phyloP scores from a whole-genome alignment of 35 echinoderm and acorn worm genomes.

The Apostichopus parvimensis region DNA sequence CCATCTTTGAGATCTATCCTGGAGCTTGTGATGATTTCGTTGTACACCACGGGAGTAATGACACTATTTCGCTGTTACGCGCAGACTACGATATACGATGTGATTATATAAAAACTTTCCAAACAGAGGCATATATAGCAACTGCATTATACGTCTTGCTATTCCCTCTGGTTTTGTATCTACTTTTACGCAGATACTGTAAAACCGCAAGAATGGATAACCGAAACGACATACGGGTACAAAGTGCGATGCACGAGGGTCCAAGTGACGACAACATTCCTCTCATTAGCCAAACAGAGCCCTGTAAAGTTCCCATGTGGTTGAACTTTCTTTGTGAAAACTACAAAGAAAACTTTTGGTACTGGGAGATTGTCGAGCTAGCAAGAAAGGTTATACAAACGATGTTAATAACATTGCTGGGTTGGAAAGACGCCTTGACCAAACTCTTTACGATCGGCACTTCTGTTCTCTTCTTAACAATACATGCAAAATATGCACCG shows the following conservation, averaged over 20 bases:
- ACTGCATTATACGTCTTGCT: background rate
- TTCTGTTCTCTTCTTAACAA: conserved; percentile 27
- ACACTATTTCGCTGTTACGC: no score
- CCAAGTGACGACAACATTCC: background rate
- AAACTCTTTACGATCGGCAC: conserved; percentile 7
- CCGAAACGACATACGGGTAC: background rate
- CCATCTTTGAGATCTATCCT: background rate
- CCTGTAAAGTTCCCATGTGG: background rate
- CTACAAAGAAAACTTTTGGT: conserved; percentile 63
- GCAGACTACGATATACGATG: background rate
- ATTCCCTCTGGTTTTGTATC: background rate
- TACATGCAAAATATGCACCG: conserved; percentile 39
- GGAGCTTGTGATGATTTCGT: no score
- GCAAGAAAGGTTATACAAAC: conserved; percentile 61
- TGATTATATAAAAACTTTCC: background rate
- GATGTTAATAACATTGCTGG: conserved; percentile 45
- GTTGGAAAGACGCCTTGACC: conserved; percentile 45
- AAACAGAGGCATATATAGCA: background rate
- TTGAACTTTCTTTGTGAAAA: conserved; percentile 58
- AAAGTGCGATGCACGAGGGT: background rate
- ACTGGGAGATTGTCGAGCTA: conserved; percentile 62
- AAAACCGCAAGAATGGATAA: background rate
- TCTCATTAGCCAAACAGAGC: background rate
- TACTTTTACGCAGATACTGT: background rate
- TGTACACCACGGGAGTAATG: no score